phyloP scores from a whole-genome alignment of 2,113 vertebrate genomes.

The Pseudois nayaur region DNA sequence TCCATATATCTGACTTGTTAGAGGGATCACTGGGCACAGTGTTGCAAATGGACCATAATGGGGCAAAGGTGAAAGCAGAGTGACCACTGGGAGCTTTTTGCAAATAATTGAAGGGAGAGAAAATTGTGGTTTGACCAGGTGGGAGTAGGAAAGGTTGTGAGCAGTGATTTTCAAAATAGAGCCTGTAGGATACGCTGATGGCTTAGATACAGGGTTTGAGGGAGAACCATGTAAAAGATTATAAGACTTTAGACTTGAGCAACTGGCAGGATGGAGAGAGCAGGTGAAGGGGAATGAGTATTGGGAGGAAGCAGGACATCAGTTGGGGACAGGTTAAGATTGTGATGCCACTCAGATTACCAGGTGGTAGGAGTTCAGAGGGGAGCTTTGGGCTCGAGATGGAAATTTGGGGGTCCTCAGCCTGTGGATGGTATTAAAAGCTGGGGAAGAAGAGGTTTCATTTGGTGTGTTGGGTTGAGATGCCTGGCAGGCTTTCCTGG shows the following conservation, averaged over 20 bases:
- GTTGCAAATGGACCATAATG: neutral
- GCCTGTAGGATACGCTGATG: neutral
- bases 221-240: neutral
- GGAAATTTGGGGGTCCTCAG: neutral
- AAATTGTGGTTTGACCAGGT: neutral
- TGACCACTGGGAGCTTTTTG: neutral
- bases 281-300: neutral
- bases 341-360: neutral
- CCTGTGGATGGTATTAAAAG: neutral
- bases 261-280: neutral
- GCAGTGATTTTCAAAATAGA: neutral
- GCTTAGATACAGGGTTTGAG: neutral
- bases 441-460: neutral
- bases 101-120: neutral
- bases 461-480: neutral
- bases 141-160: neutral
- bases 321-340: neutral
- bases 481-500: neutral
- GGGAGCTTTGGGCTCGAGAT: neutral
- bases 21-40: neutral
- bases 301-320: neutral
- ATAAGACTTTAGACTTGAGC: neutral
- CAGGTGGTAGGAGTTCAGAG: neutral
- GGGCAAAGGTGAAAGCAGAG: neutral
- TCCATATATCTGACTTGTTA: neutral